A percentile compares a stretch with the other conserved stretches of the same genome.
phyloP scores from a whole-genome alignment of 2,888 invertebrate species.

The Tetranychus piercei region DNA sequence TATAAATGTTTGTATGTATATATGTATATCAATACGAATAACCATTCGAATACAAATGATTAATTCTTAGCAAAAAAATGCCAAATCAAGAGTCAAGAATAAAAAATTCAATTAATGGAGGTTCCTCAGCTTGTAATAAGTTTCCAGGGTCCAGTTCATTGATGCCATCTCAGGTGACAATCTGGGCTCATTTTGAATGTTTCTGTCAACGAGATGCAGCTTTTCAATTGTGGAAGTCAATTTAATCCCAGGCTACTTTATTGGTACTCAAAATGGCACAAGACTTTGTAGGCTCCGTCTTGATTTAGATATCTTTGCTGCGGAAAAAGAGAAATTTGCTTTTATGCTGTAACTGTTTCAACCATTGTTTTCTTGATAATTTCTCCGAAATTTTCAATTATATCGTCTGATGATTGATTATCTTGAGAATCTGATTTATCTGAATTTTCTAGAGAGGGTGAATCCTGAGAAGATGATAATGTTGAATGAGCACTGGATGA shows the following conservation, averaged over 20 bases:
- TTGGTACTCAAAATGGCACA: no score
- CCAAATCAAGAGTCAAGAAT: neutral
- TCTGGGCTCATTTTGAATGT: no score
- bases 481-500: slow-evolving; percentile 29
- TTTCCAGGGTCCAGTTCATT: no score
- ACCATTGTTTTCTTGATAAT: slow-evolving; percentile 81
- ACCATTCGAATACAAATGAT: neutral
- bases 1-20: neutral
- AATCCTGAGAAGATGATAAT: slow-evolving; percentile 22
- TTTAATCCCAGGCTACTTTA: no score
- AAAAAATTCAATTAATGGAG: neutral
- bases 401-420: slow-evolving; percentile 23
- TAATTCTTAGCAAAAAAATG: neutral
- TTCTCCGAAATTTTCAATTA: slow-evolving; percentile 61
- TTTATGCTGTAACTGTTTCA: slow-evolving; percentile 65
- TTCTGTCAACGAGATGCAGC: no score
- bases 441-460: neutral
- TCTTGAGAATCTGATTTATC: neutral
- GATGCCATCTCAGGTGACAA: no score
- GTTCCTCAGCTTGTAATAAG: no score
- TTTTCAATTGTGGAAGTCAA: no score
- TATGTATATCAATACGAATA: neutral
- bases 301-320: no score
- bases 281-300: no score
- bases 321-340: slow-evolving; percentile 6